Conservation (phyloP, 2,888 invertebrate species). For the Syrista parreyssii region DNA sequence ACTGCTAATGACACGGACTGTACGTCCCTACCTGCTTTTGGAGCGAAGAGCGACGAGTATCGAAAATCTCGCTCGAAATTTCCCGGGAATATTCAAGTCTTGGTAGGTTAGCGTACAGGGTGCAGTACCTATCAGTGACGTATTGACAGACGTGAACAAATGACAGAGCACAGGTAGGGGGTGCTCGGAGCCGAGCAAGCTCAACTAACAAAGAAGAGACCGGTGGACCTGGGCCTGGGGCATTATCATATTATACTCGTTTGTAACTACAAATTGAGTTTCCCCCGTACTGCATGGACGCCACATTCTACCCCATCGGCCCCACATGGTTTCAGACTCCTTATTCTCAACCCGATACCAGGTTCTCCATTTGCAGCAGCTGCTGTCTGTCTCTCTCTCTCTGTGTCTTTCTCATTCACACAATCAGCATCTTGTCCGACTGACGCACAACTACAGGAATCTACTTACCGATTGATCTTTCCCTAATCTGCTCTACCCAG, state of each 20-base stretch:
- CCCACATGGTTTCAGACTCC: conserved; percentile 5
- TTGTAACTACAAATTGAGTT: conserved; percentile 65
- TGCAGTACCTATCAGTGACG: conserved; percentile 37
- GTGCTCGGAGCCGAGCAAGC: conserved; percentile 26
- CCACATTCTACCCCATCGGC: conserved; percentile 25
- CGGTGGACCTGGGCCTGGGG: conserved; percentile 16
- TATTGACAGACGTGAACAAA: conserved; percentile 62
- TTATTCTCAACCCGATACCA: neutral
- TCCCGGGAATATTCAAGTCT: conserved; percentile 18
- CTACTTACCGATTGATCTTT: neutral
- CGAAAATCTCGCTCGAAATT: conserved; percentile 7
- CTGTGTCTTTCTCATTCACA: neutral
- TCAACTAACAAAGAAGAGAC: conserved; percentile 41
- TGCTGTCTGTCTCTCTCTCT: neutral
- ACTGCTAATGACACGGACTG: neutral
- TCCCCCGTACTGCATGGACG: conserved; percentile 55
- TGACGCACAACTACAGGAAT: neutral
- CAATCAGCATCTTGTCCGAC: neutral
- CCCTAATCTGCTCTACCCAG: neutral
- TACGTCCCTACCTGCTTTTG: neutral
- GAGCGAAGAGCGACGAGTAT: neutral
- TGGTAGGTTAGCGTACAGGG: neutral
- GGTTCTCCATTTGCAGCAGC: neutral
- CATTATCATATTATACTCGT: conserved; percentile 65
- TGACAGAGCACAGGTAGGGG: conserved; percentile 55